phyloP scores from a whole-genome alignment of 2,113 vertebrate genomes.

The Origma solitaria region DNA sequence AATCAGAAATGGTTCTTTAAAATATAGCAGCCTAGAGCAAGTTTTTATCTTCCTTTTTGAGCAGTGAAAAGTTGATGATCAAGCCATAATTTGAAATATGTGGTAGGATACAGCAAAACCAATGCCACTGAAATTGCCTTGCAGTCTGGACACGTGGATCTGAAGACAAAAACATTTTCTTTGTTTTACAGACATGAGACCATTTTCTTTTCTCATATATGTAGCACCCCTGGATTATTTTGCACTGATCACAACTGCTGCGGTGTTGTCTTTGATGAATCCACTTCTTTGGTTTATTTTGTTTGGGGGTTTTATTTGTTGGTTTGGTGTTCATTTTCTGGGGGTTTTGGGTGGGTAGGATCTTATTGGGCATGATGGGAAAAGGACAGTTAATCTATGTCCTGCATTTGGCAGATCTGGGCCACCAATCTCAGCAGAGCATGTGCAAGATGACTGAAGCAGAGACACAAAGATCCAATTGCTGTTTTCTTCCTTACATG shows the following conservation, averaged over 20 bases:
- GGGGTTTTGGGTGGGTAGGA: no score
- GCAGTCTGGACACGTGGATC: not conserved
- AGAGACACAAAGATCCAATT: not conserved
- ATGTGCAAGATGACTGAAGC: not conserved
- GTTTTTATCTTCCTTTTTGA: not conserved
- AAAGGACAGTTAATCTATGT: not conserved
- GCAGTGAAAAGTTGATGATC: not conserved
- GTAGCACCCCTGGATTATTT: not conserved
- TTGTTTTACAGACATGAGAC: not conserved
- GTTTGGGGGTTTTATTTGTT: not conserved
- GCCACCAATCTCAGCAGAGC: not conserved
- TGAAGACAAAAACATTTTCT: not conserved
- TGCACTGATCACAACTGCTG: not conserved
- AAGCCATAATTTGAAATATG: not conserved
- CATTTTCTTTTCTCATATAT: not conserved
- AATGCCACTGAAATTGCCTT: not conserved
- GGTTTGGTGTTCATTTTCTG: not conserved
- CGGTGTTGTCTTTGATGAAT: not conserved
- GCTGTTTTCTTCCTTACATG: not conserved
- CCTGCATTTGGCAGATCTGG: not conserved
- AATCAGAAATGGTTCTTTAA: not conserved
- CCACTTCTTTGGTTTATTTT: not conserved
- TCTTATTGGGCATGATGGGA: fast-evolving
- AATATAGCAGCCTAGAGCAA: not conserved
- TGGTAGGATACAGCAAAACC: not conserved